Evolutionary conservation across 2,113 vertebrate species (phyloP).

Genomic region (Picathartes gymnocephalus): DNA sequence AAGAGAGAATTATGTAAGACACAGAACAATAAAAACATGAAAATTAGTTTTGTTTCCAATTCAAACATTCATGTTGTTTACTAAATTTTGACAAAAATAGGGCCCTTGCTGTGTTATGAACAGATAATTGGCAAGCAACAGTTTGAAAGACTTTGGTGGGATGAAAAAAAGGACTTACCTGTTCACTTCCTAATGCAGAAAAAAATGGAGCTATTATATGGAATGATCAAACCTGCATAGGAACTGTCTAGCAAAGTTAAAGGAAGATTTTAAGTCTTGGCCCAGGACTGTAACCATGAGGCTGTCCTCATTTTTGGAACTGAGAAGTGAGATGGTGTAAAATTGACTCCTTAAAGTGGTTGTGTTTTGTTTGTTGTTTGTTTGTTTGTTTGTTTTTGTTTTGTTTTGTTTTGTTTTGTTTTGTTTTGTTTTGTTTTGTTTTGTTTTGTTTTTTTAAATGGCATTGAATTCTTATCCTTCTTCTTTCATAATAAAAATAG

Average conservation of each 20-base stretch:
- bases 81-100: background rate
- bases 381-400: too few relatives aligned
- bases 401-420: background rate
- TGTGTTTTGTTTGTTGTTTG: too few relatives aligned
- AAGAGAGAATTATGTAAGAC: constrained; percentile 26
- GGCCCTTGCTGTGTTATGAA: background rate
- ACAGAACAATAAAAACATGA: background rate
- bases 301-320: background rate
- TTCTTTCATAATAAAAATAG: background rate
- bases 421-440: background rate
- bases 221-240: background rate
- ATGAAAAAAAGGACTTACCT: background rate
- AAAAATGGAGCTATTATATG: background rate
- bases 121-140: background rate
- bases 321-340: background rate
- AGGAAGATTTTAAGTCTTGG: background rate
- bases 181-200: background rate
- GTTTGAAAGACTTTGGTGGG: background rate
- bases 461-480: background rate
- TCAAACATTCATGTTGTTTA: constrained; percentile 14
- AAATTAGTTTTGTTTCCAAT: constrained; percentile 9
- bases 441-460: background rate
- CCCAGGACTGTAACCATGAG: background rate
- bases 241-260: background rate
- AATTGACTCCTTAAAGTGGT: background rate